A percentile compares a stretch with the other conserved stretches of the same genome.
phyloP scores from a whole-genome alignment of 2,888 invertebrate species.

The Blastobasis lacticolella region DNA sequence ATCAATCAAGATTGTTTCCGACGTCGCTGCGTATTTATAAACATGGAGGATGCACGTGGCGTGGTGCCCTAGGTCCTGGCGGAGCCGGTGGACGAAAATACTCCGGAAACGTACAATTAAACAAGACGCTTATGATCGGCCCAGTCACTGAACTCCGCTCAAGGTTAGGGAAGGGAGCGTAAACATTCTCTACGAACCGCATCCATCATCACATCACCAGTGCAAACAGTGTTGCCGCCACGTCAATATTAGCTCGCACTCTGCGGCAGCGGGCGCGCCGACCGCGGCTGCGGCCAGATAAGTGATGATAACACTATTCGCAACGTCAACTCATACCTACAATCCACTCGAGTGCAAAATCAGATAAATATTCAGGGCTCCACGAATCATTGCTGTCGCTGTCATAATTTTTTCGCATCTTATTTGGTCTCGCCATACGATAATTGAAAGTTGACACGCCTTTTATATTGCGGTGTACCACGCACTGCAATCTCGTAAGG shows the following conservation, averaged over 20 bases:
- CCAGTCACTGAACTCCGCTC: conserved; percentile 54
- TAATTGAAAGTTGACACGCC: conserved; percentile 15
- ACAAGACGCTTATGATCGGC: conserved; percentile 35
- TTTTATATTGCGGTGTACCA: conserved; percentile 10
- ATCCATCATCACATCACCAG: conserved; percentile 58
- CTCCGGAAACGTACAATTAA: conserved; percentile 57
- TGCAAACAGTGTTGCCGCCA: conserved; percentile 53
- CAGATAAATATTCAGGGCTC: conserved; percentile 3
- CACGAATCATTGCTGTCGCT: background rate
- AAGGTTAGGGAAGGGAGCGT: conserved; percentile 56
- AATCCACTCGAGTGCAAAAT: background rate
- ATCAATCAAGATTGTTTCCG: conserved; percentile 12
- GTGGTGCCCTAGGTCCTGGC: conserved; percentile 44
- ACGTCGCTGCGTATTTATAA: conserved; percentile 22
- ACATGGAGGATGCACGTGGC: conserved; percentile 40
- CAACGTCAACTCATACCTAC: conserved; percentile 9
- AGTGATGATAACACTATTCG: conserved; percentile 20
- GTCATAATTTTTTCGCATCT: conserved; percentile 1
- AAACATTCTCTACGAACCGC: conserved; percentile 42
- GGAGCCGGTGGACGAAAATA: conserved; percentile 37
- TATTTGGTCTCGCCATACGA: conserved; percentile 9
- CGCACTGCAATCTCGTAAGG: conserved; percentile 25
- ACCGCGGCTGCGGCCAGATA: background rate
- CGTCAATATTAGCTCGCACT: conserved; percentile 42
- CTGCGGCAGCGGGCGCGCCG: conserved; percentile 3